Evolutionary conservation across 2,797 vertebrate species (phyloP).

Genomic region (Syngnathus rostellatus): DNA sequence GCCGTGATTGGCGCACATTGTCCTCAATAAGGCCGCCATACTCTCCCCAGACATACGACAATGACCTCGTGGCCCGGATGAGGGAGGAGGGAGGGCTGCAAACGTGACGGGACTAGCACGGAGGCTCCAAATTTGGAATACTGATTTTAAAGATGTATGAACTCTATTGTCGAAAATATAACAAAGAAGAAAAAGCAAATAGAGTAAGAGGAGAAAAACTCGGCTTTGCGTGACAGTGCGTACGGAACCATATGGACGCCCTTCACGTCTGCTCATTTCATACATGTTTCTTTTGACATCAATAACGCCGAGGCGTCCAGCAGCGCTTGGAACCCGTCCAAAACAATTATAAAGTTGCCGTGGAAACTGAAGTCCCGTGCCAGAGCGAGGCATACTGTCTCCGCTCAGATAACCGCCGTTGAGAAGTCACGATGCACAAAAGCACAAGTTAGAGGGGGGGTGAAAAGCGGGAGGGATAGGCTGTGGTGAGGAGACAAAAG

Average conservation of each 20-base stretch:
- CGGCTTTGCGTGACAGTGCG: constrained; percentile 65
- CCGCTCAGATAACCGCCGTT: constrained; percentile 73
- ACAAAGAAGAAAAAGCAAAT: background rate
- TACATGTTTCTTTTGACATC: constrained; percentile 80
- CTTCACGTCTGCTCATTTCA: constrained; percentile 73
- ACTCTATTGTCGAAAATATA: background rate
- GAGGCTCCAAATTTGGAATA: background rate
- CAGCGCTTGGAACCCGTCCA: constrained; percentile 80
- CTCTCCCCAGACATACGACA: constrained; percentile 50
- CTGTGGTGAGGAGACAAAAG: constrained; percentile 59
- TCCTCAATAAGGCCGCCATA: constrained; percentile 45
- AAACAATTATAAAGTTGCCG: constrained; percentile 98
- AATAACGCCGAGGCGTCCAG: constrained; percentile 77
- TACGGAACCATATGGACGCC: constrained; percentile 71
- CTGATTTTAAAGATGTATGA: background rate
- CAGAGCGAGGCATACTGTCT: constrained; percentile 85
- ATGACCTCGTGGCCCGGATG: constrained; percentile 55
- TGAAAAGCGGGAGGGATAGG: constrained; percentile 58
- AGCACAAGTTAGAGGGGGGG: constrained; percentile 51
- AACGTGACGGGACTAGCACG: constrained; percentile 8
- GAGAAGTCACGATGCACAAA: constrained; percentile 77
- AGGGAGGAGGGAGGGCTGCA: constrained; percentile 52
- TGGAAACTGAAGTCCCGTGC: constrained; percentile 86
- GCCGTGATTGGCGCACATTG: constrained; percentile 42
- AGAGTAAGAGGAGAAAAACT: constrained; percentile 29